phyloP scores from a whole-genome alignment of 2,113 vertebrate genomes.

The Aleadryas rufinucha region DNA sequence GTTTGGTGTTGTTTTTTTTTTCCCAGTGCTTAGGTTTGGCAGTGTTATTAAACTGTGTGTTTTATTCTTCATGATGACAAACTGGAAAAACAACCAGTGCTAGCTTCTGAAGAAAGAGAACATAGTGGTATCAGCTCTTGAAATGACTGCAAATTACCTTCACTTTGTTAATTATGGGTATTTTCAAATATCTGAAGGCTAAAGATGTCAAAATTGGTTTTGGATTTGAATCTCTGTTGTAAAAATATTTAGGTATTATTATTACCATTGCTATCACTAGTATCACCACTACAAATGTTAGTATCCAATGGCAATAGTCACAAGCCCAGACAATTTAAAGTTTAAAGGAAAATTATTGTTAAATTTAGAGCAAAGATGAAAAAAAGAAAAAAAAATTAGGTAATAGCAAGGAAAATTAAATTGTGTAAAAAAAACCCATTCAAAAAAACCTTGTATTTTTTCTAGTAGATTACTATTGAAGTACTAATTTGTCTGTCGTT shows the following conservation, averaged over 20 bases:
- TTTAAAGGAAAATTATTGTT: background rate
- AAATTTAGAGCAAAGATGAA: background rate
- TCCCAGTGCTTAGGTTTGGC: background rate
- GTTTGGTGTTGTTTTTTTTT: too few species aligned
- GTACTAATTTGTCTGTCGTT: background rate
- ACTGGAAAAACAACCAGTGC: background rate
- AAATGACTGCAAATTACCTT: background rate
- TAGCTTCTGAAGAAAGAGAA: background rate
- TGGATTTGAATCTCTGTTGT: background rate
- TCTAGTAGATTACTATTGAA: background rate
- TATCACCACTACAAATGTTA: background rate
- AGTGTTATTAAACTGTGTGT: background rate
- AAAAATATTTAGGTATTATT: background rate
- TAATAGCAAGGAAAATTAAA: background rate
- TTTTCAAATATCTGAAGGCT: background rate
- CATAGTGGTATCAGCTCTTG: background rate
- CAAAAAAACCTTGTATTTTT: rapidly evolving
- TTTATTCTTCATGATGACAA: background rate
- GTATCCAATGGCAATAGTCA: background rate
- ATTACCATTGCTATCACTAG: background rate
- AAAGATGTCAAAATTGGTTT: background rate
- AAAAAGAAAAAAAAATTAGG: background rate
- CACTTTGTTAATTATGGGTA: background rate
- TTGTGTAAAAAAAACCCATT: background rate
- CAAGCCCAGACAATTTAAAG: background rate